Base-by-base conservation (phyloP, 2,797 vertebrate species). In the Falco naumanni region DNA sequence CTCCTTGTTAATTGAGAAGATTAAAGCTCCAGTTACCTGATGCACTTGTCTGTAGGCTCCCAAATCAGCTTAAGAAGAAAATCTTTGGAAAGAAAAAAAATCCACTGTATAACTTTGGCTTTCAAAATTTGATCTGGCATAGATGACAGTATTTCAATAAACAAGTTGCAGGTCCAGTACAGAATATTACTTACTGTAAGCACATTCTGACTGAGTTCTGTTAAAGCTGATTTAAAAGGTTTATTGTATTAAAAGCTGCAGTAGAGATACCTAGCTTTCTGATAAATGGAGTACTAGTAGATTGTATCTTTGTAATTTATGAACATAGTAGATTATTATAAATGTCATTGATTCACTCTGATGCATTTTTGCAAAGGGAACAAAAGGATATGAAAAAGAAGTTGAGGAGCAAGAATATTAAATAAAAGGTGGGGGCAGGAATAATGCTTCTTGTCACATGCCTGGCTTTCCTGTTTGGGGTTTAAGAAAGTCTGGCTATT, bases 401-500 rank as follows among this genome's bases (percentile, higher is more conserved):
- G 26, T 34, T 43, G 72, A 82, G 57, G 64, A 90, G 25, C 26
- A 77, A 50, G 79, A 90, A 68, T 93, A 78, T 83, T 83, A 94
- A 94, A 70, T 85, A 39, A 81, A 89, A 85, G 56, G 53, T 87
- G 75, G 87, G 68, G 91, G 84, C 34, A 95, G 87, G 45, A 92
- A 93, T 75, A 96, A 83, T 41, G 20, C 81, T 96, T 84, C 85
- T 92, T 97, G 94, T 98, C 98, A 97, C 96, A 97, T 98, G 98
- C 95, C 94, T 98, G 92, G 80, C 98, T 98, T 98, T 97, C 96
- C 97, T 96, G 96, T 97, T 97, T 93, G 64, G 95, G 96, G 94
- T 96, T 98, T 97, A 96, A 97, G 96, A 93, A 97, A 96, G 87
- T 96, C 96, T 96, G 76, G 94, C 97, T 98, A 94, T 98, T 98